These are phyloP conservation scores for Drosophila pallidifrons DNA, from an alignment of 1,140 invertebrate species.

Conservation along the genomic window DNA sequence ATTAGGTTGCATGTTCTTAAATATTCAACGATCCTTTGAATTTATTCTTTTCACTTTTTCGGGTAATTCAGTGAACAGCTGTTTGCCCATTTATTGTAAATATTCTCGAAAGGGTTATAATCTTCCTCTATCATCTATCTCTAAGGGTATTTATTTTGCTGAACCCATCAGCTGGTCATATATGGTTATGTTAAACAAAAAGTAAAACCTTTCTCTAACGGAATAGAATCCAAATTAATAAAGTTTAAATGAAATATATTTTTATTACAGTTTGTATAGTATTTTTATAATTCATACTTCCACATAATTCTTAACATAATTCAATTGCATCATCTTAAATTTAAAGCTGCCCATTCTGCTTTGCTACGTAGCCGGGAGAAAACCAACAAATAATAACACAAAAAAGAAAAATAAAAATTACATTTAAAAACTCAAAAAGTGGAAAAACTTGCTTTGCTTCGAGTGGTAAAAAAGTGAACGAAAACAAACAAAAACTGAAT, in stretches of 20 bases:
- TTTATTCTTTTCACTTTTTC: constrained; percentile 21
- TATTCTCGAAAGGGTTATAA: constrained; percentile 52
- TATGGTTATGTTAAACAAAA: not conserved
- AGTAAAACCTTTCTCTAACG: not conserved
- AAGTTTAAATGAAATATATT: no score
- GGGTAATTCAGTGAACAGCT: constrained; percentile 55
- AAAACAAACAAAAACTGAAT: constrained; percentile 53
- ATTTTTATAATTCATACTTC: no score
- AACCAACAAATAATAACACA: constrained; percentile 6
- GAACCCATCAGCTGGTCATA: constrained; percentile 8
- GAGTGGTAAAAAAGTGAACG: constrained; percentile 40
- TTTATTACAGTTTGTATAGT: no score
- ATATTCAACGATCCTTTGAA: constrained; percentile 49
- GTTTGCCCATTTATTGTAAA: constrained; percentile 30
- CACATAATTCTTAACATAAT: not conserved
- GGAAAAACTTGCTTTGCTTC: constrained; percentile 63
- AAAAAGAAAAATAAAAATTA: constrained; percentile 32
- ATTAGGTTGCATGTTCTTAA: constrained; percentile 48
- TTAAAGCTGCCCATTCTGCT: constrained; percentile 5
- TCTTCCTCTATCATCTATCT: constrained; percentile 19
- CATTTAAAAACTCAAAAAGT: constrained; percentile 65
- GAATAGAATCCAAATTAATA: no score
- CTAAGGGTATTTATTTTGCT: not conserved
- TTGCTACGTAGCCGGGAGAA: constrained; percentile 5
- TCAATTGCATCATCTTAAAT: not conserved